Evolutionary conservation across 2,888 invertebrate species (phyloP).

Genomic region (Stramonita haemastoma): DNA sequence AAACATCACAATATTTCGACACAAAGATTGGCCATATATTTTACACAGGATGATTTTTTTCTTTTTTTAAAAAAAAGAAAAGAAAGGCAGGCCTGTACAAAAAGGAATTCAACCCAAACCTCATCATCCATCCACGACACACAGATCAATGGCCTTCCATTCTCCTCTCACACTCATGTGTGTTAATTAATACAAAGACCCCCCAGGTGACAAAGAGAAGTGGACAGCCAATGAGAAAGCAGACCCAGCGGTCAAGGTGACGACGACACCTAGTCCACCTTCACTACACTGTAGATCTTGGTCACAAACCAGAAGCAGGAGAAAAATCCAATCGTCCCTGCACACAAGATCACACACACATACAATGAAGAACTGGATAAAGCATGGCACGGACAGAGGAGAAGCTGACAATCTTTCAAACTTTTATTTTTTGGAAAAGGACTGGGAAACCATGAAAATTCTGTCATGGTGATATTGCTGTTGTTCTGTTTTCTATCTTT

Average conservation of each 20-base stretch:
- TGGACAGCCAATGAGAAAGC: neutral
- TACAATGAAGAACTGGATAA: too few species aligned
- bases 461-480: too few species aligned
- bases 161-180: neutral
- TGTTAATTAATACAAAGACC: neutral
- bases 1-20: too few species aligned
- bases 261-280: constrained; percentile 73
- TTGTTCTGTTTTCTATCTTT: too few species aligned
- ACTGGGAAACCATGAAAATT: too few species aligned
- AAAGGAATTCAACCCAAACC: neutral
- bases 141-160: neutral
- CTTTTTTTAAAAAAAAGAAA: too few species aligned
- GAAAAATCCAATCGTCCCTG: constrained; percentile 95
- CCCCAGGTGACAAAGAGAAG: neutral
- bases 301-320: constrained; percentile 99
- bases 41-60: neutral
- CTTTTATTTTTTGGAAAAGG: too few species aligned
- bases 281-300: constrained; percentile 95
- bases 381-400: too few species aligned
- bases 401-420: too few species aligned
- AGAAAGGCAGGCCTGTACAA: neutral
- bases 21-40: neutral
- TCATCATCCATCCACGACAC: neutral
- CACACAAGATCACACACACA: constrained; percentile 16
- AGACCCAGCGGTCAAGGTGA: neutral